A percentile compares a stretch with the other conserved stretches of the same genome.
phyloP scores from a whole-genome alignment of 2,113 vertebrate species.

The Mustela nigripes region DNA sequence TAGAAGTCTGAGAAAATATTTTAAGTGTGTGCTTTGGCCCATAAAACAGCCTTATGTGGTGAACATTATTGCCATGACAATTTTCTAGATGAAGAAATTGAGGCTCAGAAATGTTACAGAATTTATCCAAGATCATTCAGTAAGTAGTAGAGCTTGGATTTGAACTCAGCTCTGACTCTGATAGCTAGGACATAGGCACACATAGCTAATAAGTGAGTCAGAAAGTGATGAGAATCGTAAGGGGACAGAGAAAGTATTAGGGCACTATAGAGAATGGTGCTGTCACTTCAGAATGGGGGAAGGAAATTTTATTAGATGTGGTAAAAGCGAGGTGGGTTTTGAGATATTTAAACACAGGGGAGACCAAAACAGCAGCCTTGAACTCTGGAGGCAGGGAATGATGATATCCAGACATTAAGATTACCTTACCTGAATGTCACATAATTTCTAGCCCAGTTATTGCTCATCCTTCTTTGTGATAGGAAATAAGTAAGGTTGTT shows the following conservation, averaged over 20 bases:
- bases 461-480: background rate
- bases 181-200: background rate
- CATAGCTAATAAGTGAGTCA: background rate
- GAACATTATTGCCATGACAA: background rate
- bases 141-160: background rate
- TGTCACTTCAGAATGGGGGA: background rate
- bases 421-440: background rate
- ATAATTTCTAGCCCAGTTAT: background rate
- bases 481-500: background rate
- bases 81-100: background rate
- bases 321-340: background rate
- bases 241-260: background rate
- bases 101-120: background rate
- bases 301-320: background rate
- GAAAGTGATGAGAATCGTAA: background rate
- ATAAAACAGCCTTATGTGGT: background rate
- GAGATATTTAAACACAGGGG: background rate
- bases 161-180: background rate
- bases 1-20: background rate
- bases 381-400: background rate
- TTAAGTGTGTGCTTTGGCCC: background rate
- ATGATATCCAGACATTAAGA: background rate
- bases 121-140: background rate
- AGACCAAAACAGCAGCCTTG: background rate
- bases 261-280: background rate